Percentiles rank a stretch among this genome's conserved stretches.
These are phyloP conservation scores for Natator depressus DNA, from an alignment of 2,113 vertebrate genomes.

Conservation along the genomic window DNA sequence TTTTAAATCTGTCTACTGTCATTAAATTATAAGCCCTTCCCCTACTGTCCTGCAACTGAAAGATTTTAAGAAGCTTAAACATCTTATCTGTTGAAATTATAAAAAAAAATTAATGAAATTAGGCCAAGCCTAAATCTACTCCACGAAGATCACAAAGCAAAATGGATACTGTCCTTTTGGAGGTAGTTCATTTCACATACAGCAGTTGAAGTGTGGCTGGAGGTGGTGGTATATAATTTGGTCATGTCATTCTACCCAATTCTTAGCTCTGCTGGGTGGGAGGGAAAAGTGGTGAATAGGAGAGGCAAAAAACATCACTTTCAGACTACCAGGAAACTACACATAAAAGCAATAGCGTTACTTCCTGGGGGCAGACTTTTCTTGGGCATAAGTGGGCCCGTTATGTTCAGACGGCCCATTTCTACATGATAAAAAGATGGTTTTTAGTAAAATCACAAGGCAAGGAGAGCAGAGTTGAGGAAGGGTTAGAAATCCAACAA, in stretches of 20 bases:
- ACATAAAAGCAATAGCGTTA: no score
- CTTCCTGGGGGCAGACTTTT: neutral
- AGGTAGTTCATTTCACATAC: neutral
- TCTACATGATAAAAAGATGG: neutral
- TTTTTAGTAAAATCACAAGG: neutral
- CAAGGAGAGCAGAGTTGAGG: neutral
- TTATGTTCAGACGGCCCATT: neutral
- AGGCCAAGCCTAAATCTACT: neutral
- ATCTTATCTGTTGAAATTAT: neutral
- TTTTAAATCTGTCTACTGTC: neutral
- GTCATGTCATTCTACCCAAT: neutral
- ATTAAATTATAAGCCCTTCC: neutral
- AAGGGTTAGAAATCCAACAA: neutral
- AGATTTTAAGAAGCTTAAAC: no score
- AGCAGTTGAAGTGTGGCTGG: fast-evolving
- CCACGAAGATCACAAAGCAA: neutral
- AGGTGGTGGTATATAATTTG: neutral
- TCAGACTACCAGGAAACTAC: neutral
- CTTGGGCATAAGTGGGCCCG: neutral
- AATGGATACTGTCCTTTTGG: neutral
- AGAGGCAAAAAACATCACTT: neutral
- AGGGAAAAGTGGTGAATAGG: neutral
- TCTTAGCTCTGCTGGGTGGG: neutral
- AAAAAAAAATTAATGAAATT: neutral
- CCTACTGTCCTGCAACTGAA: neutral